Evolutionary conservation across 2,888 invertebrate genomes (phyloP).

Genomic region (Amblyjoppa proteus): DNA sequence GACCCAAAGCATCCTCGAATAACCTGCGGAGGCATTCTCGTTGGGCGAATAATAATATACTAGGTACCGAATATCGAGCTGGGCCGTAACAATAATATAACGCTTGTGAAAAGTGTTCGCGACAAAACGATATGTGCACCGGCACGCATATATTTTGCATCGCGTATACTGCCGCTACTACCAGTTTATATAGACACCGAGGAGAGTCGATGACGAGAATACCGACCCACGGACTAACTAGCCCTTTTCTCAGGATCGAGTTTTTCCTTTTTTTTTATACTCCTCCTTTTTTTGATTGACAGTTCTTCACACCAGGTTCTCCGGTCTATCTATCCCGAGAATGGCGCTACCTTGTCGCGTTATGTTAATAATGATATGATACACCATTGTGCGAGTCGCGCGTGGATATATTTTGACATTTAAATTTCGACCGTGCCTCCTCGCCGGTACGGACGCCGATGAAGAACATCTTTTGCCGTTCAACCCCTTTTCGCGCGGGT

Average conservation of each 20-base stretch:
- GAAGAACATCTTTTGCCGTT: background rate
- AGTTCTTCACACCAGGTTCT: slow-evolving; percentile 73
- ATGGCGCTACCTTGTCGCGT: slow-evolving; percentile 74
- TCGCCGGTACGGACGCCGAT: slow-evolving; percentile 25
- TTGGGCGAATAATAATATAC: slow-evolving; percentile 1
- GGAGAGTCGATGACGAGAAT: slow-evolving; percentile 55
- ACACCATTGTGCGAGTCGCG: slow-evolving; percentile 76
- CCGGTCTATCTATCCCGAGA: slow-evolving; percentile 61
- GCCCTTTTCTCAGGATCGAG: slow-evolving; percentile 80
- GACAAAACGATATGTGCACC: slow-evolving; percentile 75
- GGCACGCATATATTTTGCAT: slow-evolving; percentile 62
- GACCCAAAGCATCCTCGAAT: slow-evolving; percentile 44
- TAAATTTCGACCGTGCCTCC: slow-evolving; percentile 73
- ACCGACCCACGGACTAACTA: slow-evolving; percentile 74
- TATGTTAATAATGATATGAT: slow-evolving; percentile 84
- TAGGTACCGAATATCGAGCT: slow-evolving; percentile 49
- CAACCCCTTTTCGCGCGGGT: slow-evolving; percentile 36
- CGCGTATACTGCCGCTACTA: slow-evolving; percentile 28
- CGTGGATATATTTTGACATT: slow-evolving; percentile 83
- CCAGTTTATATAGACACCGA: slow-evolving; percentile 30
- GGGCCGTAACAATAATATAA: slow-evolving; percentile 68
- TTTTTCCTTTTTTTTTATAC: slow-evolving; percentile 70
- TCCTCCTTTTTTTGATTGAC: slow-evolving; percentile 77
- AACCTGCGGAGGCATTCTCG: slow-evolving; percentile 42
- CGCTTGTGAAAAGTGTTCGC: slow-evolving; percentile 66